Conservation (phyloP, 2,113 vertebrate genomes). For the Protobothrops mucrosquamatus region DNA sequence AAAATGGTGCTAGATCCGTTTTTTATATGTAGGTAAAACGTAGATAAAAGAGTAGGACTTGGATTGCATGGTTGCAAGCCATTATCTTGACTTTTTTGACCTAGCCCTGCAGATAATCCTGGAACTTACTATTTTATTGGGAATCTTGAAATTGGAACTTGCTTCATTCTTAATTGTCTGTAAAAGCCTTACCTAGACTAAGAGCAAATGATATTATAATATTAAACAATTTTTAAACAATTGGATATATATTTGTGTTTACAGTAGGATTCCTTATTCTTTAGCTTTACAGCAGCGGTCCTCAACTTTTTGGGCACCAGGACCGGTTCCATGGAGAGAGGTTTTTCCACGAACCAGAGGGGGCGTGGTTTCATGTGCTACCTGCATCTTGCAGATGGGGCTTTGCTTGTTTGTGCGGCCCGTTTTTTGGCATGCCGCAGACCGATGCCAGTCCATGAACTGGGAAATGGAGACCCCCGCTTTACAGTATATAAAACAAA, state of each 20-base stretch:
- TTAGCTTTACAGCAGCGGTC: not conserved
- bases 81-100: not conserved
- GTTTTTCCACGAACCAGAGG: not conserved
- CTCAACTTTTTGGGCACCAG: not conserved
- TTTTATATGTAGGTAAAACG: not conserved
- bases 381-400: not conserved
- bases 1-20: not conserved
- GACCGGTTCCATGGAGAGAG: no score
- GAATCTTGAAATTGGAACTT: not conserved
- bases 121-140: not conserved
- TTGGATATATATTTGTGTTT: not conserved
- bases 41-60: not conserved
- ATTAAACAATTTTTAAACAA: not conserved
- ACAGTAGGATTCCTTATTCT: not conserved
- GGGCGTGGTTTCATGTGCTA: not conserved
- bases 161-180: not conserved
- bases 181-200: not conserved
- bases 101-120: not conserved
- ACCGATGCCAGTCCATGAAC: no score
- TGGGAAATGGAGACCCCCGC: not conserved
- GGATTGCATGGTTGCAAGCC: not conserved
- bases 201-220: not conserved
- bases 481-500: not conserved
- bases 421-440: not conserved
- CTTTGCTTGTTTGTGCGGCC: not conserved